Percentiles rank a stretch among this genome's conserved stretches.
Evolutionary conservation across 2,113 vertebrate genomes (phyloP).

Genomic region (Candoia aspera): DNA sequence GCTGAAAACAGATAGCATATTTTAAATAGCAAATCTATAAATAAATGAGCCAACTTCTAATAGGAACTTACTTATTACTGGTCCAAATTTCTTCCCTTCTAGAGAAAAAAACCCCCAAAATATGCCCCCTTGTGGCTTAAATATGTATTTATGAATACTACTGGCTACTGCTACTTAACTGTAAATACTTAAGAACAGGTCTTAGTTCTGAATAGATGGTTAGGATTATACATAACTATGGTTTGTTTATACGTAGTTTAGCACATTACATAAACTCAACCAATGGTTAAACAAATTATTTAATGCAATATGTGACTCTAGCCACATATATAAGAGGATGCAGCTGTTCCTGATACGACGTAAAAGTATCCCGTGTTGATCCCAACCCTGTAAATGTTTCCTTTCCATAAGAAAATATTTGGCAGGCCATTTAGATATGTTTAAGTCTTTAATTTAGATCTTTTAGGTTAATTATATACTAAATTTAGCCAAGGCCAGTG

Average conservation of each 20-base stretch:
- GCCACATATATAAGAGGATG: no score
- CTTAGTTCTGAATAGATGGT: not conserved
- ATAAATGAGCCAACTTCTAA: not conserved
- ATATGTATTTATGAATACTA: not conserved
- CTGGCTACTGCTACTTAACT: not conserved
- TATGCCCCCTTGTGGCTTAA: slow-evolving; percentile 1
- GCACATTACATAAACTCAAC: not conserved
- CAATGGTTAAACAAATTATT: not conserved
- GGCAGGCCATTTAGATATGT: no score
- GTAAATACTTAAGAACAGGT: not conserved
- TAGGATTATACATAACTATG: not conserved
- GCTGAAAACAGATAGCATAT: not conserved
- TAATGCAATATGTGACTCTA: not conserved
- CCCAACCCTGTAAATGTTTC: no score
- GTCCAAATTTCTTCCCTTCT: not conserved
- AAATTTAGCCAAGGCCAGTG: no score
- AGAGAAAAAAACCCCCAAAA: not conserved
- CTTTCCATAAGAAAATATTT: no score
- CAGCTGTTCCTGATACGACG: no score
- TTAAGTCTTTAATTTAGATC: no score
- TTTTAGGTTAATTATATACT: no score
- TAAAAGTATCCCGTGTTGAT: no score
- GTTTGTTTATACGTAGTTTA: not conserved
- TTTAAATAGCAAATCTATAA: not conserved
- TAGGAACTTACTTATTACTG: no score